A percentile compares a stretch with the other conserved stretches of the same genome.
phyloP scores from a whole-genome alignment of 2,888 invertebrate species.

The Volucella zonaria region DNA sequence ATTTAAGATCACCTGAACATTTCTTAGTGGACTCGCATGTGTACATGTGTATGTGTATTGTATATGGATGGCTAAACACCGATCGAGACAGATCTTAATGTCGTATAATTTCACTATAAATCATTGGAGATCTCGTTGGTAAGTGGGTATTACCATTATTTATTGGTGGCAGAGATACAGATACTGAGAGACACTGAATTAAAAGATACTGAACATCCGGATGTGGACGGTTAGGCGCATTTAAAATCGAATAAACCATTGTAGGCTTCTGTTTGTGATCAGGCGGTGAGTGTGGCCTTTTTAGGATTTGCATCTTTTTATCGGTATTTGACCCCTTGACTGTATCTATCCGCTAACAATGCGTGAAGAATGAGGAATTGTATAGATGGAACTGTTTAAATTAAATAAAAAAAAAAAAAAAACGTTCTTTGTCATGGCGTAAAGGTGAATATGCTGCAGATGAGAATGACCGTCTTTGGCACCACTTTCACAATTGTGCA shows the following conservation, averaged over 20 bases:
- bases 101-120: conserved; percentile 72
- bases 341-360: conserved; percentile 24
- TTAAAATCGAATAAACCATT: conserved; percentile 70
- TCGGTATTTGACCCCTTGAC: conserved; percentile 49
- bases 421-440: conserved; percentile 11
- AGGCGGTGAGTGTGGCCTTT: conserved; percentile 59
- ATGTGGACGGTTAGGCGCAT: conserved; percentile 71
- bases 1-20: too few relatives aligned
- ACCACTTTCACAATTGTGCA: too few relatives aligned
- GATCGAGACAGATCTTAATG: conserved; percentile 74
- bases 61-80: conserved; percentile 65
- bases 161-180: conserved; percentile 67
- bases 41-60: conserved; percentile 28
- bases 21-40: background rate
- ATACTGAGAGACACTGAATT: conserved; percentile 14
- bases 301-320: conserved; percentile 60
- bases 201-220: conserved; percentile 48
- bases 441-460: background rate
- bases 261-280: conserved; percentile 69
- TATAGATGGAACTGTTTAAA: background rate
- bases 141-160: conserved; percentile 74
- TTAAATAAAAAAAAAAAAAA: too few relatives aligned
- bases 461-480: too few relatives aligned
- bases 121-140: conserved; percentile 71
- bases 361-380: background rate